phyloP scores from a whole-genome alignment of 2,797 vertebrate genomes.

The Gorsachius magnificus region DNA sequence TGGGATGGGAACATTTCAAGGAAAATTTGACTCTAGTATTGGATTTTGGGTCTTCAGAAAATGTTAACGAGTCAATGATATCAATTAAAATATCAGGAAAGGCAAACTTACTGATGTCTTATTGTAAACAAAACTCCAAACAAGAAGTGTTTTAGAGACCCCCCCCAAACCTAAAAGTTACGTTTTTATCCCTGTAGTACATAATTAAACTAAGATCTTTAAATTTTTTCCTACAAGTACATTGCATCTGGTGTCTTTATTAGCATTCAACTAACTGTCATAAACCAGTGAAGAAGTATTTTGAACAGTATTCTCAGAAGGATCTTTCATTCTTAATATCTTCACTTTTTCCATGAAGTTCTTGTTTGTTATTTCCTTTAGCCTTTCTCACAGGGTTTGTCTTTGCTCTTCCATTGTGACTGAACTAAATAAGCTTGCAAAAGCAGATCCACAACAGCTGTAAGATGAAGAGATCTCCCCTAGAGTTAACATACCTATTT shows the following conservation, averaged over 20 bases:
- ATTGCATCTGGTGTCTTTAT: neutral
- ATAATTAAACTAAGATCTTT: neutral
- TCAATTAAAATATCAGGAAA: neutral
- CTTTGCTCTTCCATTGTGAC: neutral
- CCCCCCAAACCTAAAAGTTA: neutral
- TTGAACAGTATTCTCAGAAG: neutral
- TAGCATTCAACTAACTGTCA: neutral
- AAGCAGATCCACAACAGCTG: neutral
- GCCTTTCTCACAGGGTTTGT: neutral
- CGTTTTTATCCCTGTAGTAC: neutral
- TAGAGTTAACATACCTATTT: neutral
- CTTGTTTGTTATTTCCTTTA: neutral
- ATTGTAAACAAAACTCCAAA: rapidly evolving
- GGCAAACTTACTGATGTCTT: neutral
- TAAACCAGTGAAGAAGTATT: neutral
- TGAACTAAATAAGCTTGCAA: neutral
- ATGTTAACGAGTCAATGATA: neutral
- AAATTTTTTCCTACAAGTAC: neutral
- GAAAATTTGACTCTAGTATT: neutral
- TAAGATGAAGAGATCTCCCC: neutral
- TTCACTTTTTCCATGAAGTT: neutral
- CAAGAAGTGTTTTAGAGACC: neutral
- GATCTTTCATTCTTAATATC: neutral
- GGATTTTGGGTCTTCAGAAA: neutral
- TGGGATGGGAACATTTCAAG: neutral